phyloP scores from a whole-genome alignment of 2,888 invertebrate genomes.

The Charanyca ferruginea region DNA sequence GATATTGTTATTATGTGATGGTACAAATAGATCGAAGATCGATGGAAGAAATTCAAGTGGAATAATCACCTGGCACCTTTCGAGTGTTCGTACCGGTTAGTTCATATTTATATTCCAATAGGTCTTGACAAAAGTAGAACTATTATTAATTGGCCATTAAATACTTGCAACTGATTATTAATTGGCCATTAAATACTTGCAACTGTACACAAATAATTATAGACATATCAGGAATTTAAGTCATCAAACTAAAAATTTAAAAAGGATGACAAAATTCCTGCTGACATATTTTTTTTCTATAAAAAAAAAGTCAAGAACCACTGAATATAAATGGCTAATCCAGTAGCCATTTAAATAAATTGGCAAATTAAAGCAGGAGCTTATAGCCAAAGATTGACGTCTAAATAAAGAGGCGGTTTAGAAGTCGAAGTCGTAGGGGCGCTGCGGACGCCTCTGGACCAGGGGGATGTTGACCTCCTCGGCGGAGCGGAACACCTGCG shows the following conservation, averaged over 20 bases:
- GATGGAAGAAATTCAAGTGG: conserved; percentile 44
- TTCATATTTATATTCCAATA: conserved; percentile 45
- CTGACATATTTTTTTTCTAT: not conserved
- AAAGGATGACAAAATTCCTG: conserved; percentile 21
- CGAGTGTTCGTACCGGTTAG: conserved; percentile 27
- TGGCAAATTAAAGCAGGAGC: conserved; percentile 32
- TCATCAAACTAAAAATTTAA: conserved; percentile 27
- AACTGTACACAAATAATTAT: conserved; percentile 17
- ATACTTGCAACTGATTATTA: conserved; percentile 13
- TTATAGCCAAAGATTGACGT: conserved; percentile 48
- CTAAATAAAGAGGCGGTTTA: conserved; percentile 67
- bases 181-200: conserved; percentile 10
- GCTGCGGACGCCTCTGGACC: conserved; percentile 94
- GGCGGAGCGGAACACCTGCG: conserved; percentile 95
- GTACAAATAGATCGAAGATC: conserved; percentile 52
- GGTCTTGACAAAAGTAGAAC: conserved; percentile 24
- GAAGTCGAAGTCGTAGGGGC: conserved; percentile 87
- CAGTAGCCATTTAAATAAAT: conserved; percentile 30
- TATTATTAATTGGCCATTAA: conserved; percentile 10
- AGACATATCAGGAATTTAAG: conserved; percentile 14
- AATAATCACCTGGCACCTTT: conserved; percentile 48
- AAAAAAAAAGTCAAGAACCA: conserved; percentile 25
- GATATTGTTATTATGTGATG: conserved; percentile 60
- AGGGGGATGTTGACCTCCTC: conserved; percentile 97
- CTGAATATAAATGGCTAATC: conserved; percentile 47